Conservation (phyloP, 2,113 vertebrate species). For the Pedetes capensis region DNA sequence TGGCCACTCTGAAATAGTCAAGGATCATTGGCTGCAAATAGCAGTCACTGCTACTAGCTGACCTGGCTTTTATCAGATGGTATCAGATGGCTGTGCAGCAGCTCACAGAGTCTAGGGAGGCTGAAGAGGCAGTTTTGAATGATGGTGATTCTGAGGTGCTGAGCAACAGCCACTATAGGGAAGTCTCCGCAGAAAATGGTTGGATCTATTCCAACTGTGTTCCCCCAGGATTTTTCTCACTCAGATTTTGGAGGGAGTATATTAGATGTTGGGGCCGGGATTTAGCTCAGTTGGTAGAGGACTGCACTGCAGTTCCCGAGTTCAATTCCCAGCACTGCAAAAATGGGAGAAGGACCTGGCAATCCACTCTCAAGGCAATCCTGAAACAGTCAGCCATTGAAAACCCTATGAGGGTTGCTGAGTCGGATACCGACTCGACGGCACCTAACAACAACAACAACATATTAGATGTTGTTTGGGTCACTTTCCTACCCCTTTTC, state of each 20-base stretch:
- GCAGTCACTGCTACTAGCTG: neutral
- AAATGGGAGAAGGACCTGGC: too few species aligned
- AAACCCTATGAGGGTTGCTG: too few species aligned
- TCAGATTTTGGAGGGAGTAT: neutral
- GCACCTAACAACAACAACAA: too few species aligned
- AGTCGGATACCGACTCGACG: too few species aligned
- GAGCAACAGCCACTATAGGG: neutral
- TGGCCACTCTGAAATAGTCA: neutral
- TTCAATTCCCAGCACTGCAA: too few species aligned
- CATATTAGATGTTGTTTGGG: neutral
- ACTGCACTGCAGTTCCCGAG: too few species aligned
- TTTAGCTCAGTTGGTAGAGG: too few species aligned
- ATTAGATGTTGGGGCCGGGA: too few species aligned
- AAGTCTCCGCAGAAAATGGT: neutral
- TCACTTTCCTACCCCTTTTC: neutral
- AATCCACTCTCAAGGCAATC: too few species aligned
- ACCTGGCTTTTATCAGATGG: neutral
- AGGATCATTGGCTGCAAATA: neutral
- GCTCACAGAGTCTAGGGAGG: neutral
- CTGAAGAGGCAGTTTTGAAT: neutral
- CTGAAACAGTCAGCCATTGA: too few species aligned
- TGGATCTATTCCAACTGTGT: neutral
- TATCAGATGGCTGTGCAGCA: neutral
- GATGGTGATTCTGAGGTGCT: neutral
- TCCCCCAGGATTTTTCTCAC: neutral